Base-by-base conservation (phyloP, 2,888 invertebrate species). In the Labia minor region DNA sequence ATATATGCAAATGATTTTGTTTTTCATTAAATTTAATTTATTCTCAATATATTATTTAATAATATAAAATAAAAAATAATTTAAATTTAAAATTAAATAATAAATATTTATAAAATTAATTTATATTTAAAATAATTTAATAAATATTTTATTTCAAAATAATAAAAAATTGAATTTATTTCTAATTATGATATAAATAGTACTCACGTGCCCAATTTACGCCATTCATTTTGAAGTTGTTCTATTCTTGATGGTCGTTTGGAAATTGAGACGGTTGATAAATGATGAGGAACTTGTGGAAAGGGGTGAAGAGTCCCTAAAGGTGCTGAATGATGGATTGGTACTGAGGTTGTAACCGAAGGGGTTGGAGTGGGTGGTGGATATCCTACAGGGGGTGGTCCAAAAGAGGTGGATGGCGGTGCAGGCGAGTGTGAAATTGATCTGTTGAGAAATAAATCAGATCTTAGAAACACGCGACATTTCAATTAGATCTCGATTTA, bases 221-320 rank as follows among this genome's bases (percentile, higher is more conserved):
- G 71, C 75, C 75, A 75, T 66, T 74, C 73, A 64, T 72, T 72
- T 67, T 75, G 74, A 21, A 75, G 71, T 65, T 73, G 72, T 68
- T 75, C 75, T 20, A 75, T 73, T 65, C 74, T 70, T 4, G 75
- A 74, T 33, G 74, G 74, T 66, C 74, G 70, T 70, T 73, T 74
- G 71, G 72, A 68, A 37, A 68, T n/a, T 10, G 4, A 3, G 16
- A 14, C 49, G 4, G 49, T 3, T n/a, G 49, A 26, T 8, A 26
- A 26, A 26, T 26, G 49, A 8, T 49, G 19, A 61, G 16, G 65
- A 37, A 20, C 49, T 20, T 65, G 65, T 21, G 37, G 20, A 19
- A 21, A n/a, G 26, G 18, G 26, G 1, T 20, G 64, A 14, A 21
- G 21, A 26, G 64, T 11, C 11, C 26, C 26, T 19, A 21, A 10